Evolutionary conservation across 2,888 invertebrate genomes (phyloP).

Genomic region (Dichetophora obliterata): DNA sequence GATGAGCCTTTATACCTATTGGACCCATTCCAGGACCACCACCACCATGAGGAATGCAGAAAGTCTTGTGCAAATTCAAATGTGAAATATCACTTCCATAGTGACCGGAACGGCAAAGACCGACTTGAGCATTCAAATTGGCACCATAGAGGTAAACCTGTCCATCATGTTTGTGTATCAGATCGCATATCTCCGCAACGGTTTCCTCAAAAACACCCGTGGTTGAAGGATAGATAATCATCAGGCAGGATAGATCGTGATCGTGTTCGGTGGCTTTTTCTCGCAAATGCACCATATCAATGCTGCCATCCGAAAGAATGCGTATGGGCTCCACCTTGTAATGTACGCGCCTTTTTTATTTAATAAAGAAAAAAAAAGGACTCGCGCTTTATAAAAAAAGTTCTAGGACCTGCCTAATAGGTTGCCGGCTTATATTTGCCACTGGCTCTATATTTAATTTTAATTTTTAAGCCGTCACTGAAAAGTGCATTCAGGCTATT

Average conservation of each 20-base stretch:
- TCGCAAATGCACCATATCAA: conserved; percentile 87
- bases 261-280: conserved; percentile 85
- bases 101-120: conserved; percentile 97
- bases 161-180: conserved; percentile 93
- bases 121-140: conserved; percentile 99
- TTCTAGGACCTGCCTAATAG: no score
- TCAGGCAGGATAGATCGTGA: conserved; percentile 89
- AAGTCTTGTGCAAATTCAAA: conserved; percentile 98
- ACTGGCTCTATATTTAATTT: no score
- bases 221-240: conserved; percentile 99
- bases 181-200: conserved; percentile 90
- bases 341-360: no score
- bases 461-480: no score
- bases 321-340: conserved; percentile 92
- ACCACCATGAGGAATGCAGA: conserved; percentile 99
- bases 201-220: conserved; percentile 98
- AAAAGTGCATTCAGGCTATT: no score
- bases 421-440: no score
- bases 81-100: conserved; percentile 99
- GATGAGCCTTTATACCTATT: conserved; percentile 96
- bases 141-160: conserved; percentile 99
- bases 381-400: no score
- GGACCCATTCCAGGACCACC: conserved; percentile 99
- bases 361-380: no score
- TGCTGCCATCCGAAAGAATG: conserved; percentile 87